Evolutionary conservation across 2,113 vertebrate genomes (phyloP), one percentile per base, ranked within the genome.

Genomic region (Semicossyphus pulcher): DNA sequence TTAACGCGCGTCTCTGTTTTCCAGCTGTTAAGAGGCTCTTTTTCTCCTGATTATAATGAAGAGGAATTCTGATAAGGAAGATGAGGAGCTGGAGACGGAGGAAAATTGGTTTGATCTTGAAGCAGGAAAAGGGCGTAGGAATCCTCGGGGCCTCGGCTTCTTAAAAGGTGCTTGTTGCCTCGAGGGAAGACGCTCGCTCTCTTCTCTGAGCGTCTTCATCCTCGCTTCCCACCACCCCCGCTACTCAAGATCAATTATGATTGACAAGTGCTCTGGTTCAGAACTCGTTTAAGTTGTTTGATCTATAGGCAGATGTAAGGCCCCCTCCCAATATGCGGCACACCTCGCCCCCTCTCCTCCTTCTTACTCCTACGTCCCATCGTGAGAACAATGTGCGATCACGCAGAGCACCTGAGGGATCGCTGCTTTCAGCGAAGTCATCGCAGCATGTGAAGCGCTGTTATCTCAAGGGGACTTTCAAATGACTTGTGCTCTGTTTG

Each of bases 231-330:
- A 1, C 57, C 69, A 21, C 57, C 54, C 53, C n/a, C 12, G 2
- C 75, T 56, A 66, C 85, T 87, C 60, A 61, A 69, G 70, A 91
- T 89, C 83, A 85, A 76, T 91, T 86, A 88, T 87, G 91, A 90
- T 71, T 86, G 90, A 91, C 82, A 81, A 66, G 77, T 34, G 36
- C 64, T 76, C 31, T 4, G 60, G 67, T 80, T 75, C 75, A 65
- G 53, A 77, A 64, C 71, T 79, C 32, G 67, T 76, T 86, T 72
- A 61, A 51, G 76, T 67, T 53, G 71, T 79, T 88, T 87, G 80
- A 88, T 92, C 81, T 80, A 12, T 62, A 57, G 54, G 72, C 65
- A 76, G 83, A 78, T 64, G 60, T 39, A 51, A 70, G 9, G 4
- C 42, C 28, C 60, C 42, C 18, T n/a, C 42, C 16, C 59, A 36